Evolutionary conservation across 2,888 invertebrate species (phyloP), one percentile per base, ranked within the genome.

Genomic region (Chrysolina haemoptera): DNA sequence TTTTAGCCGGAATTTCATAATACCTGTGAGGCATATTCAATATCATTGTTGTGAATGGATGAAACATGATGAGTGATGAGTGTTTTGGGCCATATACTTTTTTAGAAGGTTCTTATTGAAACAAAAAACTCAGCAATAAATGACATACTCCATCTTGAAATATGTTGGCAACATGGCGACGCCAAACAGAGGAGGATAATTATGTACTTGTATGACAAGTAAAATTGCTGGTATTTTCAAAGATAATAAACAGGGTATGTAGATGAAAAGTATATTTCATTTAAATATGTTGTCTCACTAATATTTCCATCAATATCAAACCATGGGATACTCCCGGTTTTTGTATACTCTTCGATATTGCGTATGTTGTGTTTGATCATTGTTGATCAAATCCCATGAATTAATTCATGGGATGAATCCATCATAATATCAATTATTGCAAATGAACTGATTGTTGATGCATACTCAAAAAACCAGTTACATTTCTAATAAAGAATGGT

Each of bases 161-260:
- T 74, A 79, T 64, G 84, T 87, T 87, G 87, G 86, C 82, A 84
- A 76, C 78, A 78, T 84, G 85, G 81, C 84, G 88, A 88, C 88
- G 88, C 88, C 85, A 86, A 84, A 81, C 81, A 84, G 82, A 82
- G 85, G 78, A 81, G 87, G 87, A 85, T 82, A 84, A 83, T 85
- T 84, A 87, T 86, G 87, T 86, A 86, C 84, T 86, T 85, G 83
- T 86, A 81, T 87, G 87, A 87, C 86, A 86, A 86, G 86, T 87
- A 84, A 85, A 84, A 83, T 85, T 66, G 81, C 82, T 48, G 65
- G 46, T 68, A 84, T 84, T 85, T 83, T 82, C 80, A 78, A 80
- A 82, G 75, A 78, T 81, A 84, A 83, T 81, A 83, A 82, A 82
- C 81, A 81, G 62, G 74, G 75, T 76, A 73, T 71, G 74, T 79